A percentile compares a stretch with the other conserved stretches of the same genome.
These are phyloP conservation scores for Noctua pronuba DNA, from an alignment of 2,888 invertebrate genomes.

Conservation along the genomic window DNA sequence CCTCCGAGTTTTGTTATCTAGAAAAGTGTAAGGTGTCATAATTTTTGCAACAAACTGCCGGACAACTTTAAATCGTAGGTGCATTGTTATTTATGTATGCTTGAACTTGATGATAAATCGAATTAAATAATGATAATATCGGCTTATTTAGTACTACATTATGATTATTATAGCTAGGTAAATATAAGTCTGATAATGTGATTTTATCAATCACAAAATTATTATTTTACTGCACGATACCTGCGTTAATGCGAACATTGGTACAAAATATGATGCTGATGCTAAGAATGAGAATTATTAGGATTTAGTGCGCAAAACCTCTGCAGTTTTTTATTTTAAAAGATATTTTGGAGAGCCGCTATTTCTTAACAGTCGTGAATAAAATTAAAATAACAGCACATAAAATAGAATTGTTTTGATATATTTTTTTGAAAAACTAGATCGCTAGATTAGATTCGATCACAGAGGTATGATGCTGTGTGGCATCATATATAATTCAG, in stretches of 20 bases:
- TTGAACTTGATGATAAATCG: background rate
- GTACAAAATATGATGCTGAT: background rate
- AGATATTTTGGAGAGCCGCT: background rate
- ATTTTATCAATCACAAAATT: background rate
- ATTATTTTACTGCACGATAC: background rate
- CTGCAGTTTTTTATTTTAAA: too few relatives aligned
- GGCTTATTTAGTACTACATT: background rate
- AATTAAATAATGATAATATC: background rate
- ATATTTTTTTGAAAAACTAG: background rate
- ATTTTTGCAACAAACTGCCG: background rate
- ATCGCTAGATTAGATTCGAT: background rate
- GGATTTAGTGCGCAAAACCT: background rate
- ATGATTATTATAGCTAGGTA: background rate
- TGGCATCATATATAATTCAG: too few relatives aligned
- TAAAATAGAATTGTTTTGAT: background rate
- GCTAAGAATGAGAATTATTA: background rate
- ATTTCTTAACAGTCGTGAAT: too few relatives aligned
- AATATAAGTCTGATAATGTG: background rate
- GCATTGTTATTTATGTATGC: background rate
- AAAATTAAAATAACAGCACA: too few relatives aligned
- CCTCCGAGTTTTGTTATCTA: too few relatives aligned
- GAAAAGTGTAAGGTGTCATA: background rate
- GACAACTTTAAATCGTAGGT: background rate
- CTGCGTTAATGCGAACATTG: background rate
- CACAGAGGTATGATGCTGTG: too few relatives aligned